Base-by-base conservation (phyloP, 2,797 vertebrate species). In the Phrynocephalus forsythii region DNA sequence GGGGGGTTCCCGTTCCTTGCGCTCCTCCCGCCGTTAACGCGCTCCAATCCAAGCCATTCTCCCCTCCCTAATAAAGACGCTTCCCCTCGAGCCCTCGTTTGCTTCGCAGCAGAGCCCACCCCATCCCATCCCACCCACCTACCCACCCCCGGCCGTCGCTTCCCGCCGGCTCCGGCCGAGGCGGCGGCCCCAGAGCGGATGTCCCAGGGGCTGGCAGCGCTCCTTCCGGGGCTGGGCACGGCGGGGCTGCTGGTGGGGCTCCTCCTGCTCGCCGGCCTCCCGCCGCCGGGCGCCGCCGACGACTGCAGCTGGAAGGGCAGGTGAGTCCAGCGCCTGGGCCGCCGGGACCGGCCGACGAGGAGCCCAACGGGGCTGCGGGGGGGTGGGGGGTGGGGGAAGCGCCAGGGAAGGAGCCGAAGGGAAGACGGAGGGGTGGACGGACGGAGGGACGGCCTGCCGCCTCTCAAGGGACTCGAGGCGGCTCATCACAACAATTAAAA, bases 261-360 rank as follows among this genome's bases (percentile, higher is more conserved):
- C 33, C 60, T 38, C 66, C 24, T 86, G 0, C 33, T 48, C 30
- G 28, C 50, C 4, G 30, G 38, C 26, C 1, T 3, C 63, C 38
- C 67, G 16, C 48, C 28, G 0, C 84, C 79, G 0, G 68, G 86
- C n/a, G 38, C 85, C 3, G 85, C 87, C 30, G 87, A 90, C 13
- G 48, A 30, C 83, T 94, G 94, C 91, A 94, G 92, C 92, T 93
- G 95, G 92, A 93, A 91, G 79, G 92, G 94, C 85, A 94, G 92
- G 93, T 92, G 86, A 18, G 66, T 28, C 52, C 9, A 56, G 52
- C 9, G 52, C 9, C 9, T 13, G 52, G 38, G 38, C 38, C 38
- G 38, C 38, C 38, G 38, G 38, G 38, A 44, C 38, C 38, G 38
- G 38, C 3, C 38, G 38, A 44, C 38, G 38, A 44, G 38, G 38